Conservation (phyloP, 2,888 invertebrate genomes). For the Anticlea derivata region DNA sequence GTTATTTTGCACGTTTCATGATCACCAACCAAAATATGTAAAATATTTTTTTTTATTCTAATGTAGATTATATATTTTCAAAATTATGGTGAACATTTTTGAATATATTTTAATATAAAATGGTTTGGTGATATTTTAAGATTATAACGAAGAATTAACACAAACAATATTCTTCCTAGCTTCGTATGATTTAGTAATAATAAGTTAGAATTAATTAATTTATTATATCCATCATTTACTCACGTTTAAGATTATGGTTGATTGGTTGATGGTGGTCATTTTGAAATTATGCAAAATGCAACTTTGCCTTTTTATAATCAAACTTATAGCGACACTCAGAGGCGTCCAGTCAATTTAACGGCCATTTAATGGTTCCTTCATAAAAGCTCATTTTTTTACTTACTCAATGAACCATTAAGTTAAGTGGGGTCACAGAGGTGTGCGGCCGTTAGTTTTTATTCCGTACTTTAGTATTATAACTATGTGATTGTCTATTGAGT, state of each 20-base stretch:
- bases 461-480: no score
- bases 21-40: constrained; percentile 4
- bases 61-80: constrained; percentile 11
- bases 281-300: constrained; percentile 5
- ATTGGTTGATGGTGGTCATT: background rate
- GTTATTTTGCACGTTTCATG: background rate
- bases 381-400: background rate
- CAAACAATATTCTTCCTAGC: background rate
- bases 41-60: background rate
- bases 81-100: no score
- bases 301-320: constrained; percentile 2
- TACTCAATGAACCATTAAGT: no score
- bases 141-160: no score
- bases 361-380: background rate
- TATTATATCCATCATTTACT: no score
- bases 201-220: no score
- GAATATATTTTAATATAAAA: background rate
- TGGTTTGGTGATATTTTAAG: no score
- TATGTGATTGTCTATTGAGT: background rate
- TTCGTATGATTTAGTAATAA: constrained; percentile 4
- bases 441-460: background rate
- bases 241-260: no score
- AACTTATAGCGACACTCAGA: background rate
- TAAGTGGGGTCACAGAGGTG: background rate
- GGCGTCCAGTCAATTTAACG: background rate